Base-by-base conservation (phyloP, 2,797 vertebrate genomes). In the Leptoclinus maculatus region DNA sequence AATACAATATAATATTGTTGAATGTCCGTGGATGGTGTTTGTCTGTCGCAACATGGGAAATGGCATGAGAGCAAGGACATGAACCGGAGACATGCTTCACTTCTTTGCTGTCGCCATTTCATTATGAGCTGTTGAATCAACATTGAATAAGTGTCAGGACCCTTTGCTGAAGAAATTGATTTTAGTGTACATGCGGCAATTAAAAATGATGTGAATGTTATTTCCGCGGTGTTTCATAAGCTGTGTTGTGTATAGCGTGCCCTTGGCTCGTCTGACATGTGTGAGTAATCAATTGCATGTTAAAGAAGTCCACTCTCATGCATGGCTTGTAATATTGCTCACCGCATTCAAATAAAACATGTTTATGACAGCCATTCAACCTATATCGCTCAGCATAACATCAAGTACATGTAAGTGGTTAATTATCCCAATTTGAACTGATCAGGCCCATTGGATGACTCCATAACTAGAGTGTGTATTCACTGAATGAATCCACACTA, bases 141-240 rank as follows among this genome's bases (percentile, higher is more conserved):
- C 49, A 23, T 51, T 12, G 49, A 51, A 51, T 23, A 51, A 51
- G n/a, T 23, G 49, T 23, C n/a, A 23, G 49, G 13, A 53, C 49
- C 49, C 4, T 51, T 51, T 51, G 51, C 51, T 14, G 23, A 7
- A 14, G 23, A 54, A 54, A 54, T 27, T 12, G 23, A 54, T 54
- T 54, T 54, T 4, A 27, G 6, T 45, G 16, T 5, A 45, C 5
- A 80, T 19, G 9, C 36, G 27, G 23, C 21, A 75, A 83, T 82
- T 80, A 69, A 69, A 80, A 38, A 7, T 16, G n/a, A 13, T 13
- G n/a, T 53, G 21, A 67, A 21, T 49, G 53, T 32, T 32, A 34
- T 74, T 47, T 11, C 7, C n/a, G 2, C 41, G n/a, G n/a, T 39
- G 1, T 71, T 14, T 68, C 25, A 49, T 64, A 57, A 32, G 32